Percentiles rank a stretch among this genome's conserved stretches.
phyloP scores from a whole-genome alignment of 2,888 invertebrate genomes.

The Andrena chrysosceles region DNA sequence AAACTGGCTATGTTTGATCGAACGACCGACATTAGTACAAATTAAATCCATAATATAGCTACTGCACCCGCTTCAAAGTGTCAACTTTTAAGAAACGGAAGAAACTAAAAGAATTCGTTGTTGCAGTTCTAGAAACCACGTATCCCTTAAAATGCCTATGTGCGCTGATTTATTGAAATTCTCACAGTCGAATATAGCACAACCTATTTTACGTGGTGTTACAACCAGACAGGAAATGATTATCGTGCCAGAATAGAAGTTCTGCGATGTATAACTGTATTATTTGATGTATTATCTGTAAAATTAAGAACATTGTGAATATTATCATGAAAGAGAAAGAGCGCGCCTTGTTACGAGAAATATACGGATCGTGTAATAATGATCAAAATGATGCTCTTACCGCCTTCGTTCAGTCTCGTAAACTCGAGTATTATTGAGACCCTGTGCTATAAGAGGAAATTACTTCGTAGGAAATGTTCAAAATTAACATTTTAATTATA shows the following conservation, averaged over 20 bases:
- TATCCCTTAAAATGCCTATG: conserved; percentile 19
- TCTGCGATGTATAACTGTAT: conserved; percentile 50
- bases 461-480: conserved; percentile 32
- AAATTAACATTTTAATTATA: conserved; percentile 32
- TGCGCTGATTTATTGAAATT: conserved; percentile 27
- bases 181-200: conserved; percentile 46
- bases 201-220: conserved; percentile 60
- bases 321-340: conserved; percentile 46
- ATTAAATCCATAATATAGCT: conserved; percentile 20
- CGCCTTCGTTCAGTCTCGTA: conserved; percentile 28
- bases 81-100: background rate
- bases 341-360: conserved; percentile 47
- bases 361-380: conserved; percentile 37
- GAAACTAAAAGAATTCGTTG: conserved; percentile 25
- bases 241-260: conserved; percentile 44
- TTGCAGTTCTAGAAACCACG: conserved; percentile 22
- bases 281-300: conserved; percentile 51
- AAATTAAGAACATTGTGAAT: conserved; percentile 55
- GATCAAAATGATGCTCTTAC: conserved; percentile 43
- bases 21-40: conserved; percentile 31
- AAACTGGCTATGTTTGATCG: conserved; percentile 26
- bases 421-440: conserved; percentile 38
- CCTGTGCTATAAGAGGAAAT: conserved; percentile 3
- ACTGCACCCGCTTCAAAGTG: conserved; percentile 15
- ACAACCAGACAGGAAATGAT: conserved; percentile 24